These are phyloP conservation scores for Drosophila mettleri DNA, from an alignment of 2,888 invertebrate genomes.

Conservation along the genomic window DNA sequence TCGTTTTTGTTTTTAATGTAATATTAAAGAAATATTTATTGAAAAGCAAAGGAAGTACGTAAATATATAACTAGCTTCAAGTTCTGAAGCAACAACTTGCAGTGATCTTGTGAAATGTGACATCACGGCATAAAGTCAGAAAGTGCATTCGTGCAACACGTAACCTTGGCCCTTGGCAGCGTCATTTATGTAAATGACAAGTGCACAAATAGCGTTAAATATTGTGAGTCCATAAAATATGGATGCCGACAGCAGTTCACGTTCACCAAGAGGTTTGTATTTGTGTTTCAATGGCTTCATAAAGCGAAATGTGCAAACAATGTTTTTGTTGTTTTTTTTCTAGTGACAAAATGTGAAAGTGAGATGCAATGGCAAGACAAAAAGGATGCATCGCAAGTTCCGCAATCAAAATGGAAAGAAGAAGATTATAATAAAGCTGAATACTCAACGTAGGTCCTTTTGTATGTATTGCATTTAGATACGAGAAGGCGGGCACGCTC, in stretches of 20 bases:
- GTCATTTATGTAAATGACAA: constrained; percentile 12
- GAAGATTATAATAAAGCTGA: background rate
- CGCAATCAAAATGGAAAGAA: constrained; percentile 1
- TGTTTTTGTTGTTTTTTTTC: constrained; percentile 72
- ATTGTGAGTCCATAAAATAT: constrained; percentile 24
- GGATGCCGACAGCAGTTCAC: constrained; percentile 68
- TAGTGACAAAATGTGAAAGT: constrained; percentile 68
- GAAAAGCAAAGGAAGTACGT: background rate
- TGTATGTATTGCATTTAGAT: constrained; percentile 38
- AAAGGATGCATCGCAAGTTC: constrained; percentile 19
- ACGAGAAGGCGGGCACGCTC: constrained; percentile 22
- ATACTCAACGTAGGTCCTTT: constrained; percentile 15
- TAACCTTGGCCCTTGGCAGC: constrained; percentile 29
- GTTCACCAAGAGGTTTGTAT: constrained; percentile 59
- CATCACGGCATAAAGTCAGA: constrained; percentile 16
- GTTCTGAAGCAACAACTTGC: background rate
- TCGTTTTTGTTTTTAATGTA: background rate
- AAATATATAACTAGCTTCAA: background rate
- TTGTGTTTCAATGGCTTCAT: constrained; percentile 20
- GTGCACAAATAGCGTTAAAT: constrained; percentile 12
- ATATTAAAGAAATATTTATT: background rate
- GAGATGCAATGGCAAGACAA: constrained; percentile 16
- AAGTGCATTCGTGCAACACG: background rate
- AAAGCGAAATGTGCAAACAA: constrained; percentile 38
- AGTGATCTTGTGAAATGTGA: constrained; percentile 4